Evolutionary conservation across 2,888 invertebrate species (phyloP).

Genomic region (Aphodius granarius): DNA sequence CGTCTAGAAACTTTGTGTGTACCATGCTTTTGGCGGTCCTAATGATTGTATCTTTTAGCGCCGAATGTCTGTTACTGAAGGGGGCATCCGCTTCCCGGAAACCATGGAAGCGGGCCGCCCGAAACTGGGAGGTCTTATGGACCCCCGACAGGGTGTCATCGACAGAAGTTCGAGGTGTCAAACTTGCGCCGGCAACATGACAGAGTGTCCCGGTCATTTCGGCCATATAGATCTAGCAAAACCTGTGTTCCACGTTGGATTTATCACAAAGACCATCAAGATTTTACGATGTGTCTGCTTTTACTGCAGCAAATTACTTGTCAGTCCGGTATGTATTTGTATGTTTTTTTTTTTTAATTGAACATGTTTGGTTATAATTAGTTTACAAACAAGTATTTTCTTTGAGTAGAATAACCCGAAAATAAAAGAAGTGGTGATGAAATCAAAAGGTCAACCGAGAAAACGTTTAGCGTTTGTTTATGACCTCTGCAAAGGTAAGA

Average conservation of each 20-base stretch:
- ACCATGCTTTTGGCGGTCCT: background rate
- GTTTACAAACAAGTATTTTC: background rate
- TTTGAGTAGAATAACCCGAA: slow-evolving; percentile 76
- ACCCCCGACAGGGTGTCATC: slow-evolving; percentile 97
- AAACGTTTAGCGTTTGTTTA: slow-evolving; percentile 95
- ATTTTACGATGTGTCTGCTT: slow-evolving; percentile 98
- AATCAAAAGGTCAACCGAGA: slow-evolving; percentile 94
- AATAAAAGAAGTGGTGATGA: slow-evolving; percentile 92
- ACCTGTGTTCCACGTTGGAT: slow-evolving; percentile 98
- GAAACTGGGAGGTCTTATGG: slow-evolving; percentile 98
- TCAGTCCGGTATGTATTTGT: slow-evolving; percentile 82
- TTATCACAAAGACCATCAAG: slow-evolving; percentile 96
- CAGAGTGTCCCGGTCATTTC: slow-evolving; percentile 99
- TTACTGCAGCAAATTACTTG: slow-evolving; percentile 95
- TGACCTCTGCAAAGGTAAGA: slow-evolving; percentile 97
- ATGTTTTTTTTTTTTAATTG: background rate
- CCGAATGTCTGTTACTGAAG: slow-evolving; percentile 97
- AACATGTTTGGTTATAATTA: slow-evolving; percentile 3
- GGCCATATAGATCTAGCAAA: slow-evolving; percentile 98
- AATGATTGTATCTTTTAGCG: slow-evolving; percentile 62
- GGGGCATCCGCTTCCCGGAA: slow-evolving; percentile 95
- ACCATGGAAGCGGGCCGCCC: slow-evolving; percentile 98
- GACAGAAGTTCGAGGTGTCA: slow-evolving; percentile 92
- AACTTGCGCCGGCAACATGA: slow-evolving; percentile 97
- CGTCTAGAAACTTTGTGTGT: background rate